Evolutionary conservation across 2,888 invertebrate species (phyloP), one percentile per base, ranked within the genome.

Genomic region (Epiblema foenella): DNA sequence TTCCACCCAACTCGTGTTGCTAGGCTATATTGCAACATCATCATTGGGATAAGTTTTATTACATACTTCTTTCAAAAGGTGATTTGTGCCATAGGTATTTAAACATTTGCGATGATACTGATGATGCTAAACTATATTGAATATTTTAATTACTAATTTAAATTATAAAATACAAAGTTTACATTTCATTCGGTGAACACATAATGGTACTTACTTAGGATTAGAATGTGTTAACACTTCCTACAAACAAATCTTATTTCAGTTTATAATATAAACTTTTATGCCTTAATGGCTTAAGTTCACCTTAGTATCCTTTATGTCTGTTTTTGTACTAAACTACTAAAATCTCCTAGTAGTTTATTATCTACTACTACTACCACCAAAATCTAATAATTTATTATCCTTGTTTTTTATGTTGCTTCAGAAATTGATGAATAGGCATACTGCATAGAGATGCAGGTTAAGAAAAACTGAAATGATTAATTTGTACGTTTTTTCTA

Each of bases 1-100:
- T 37, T 42, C 62, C 56, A 56, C 67, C 52, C 49, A 58, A 42
- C 79, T 79, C 79, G 78, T 85, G 87, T 88, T 85, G 83, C 88
- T 84, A 87, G 76, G 85, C 82, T 75, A 74, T 73, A 60, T 52
- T 58, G 52, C 58, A 66, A 52, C 59, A 42, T 49, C 33, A 54
- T 37, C 64, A 29, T 52, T 51, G 20, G 64, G 39, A 37, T 37
- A 39, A 9, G 12, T 15, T 11, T 29, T 8, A 46, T 46, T 15
- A n/a, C 15, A 46, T 46, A 46, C 46, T 46, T n/a, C 4, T 24
- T 7, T 46, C 5, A 46, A n/a, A 46, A n/a, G n/a, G 8, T 46
- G 42, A n/a, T n/a, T n/a, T n/a, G n/a, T n/a, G n/a, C n/a, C n/a
- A n/a, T n/a, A n/a, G n/a, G n/a, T n/a, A n/a, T n/a, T n/a, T n/a